A percentile compares a stretch with the other conserved stretches of the same genome.
phyloP scores from a whole-genome alignment of 2,888 invertebrate species.

The Drosophila villosipedis region DNA sequence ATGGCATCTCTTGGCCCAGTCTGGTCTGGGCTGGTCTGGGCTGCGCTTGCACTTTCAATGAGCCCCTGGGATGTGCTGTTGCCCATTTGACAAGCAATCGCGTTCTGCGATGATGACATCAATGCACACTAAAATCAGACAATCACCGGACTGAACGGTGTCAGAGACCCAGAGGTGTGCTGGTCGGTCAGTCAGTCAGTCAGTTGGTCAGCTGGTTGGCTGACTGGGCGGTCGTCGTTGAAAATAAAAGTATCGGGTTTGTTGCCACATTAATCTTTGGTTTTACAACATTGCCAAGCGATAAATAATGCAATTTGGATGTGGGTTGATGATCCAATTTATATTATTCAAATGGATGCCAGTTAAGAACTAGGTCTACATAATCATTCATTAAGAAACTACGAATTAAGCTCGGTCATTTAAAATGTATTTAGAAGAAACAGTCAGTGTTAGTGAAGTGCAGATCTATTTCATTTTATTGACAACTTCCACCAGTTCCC shows the following conservation, averaged over 20 bases:
- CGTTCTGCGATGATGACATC: slow-evolving; percentile 60
- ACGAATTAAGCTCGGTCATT: background rate
- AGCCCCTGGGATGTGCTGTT: slow-evolving; percentile 32
- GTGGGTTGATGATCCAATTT: slow-evolving; percentile 9
- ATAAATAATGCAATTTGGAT: slow-evolving; percentile 26
- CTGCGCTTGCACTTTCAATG: slow-evolving; percentile 58
- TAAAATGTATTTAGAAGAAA: background rate
- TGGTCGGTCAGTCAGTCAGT: slow-evolving; percentile 39
- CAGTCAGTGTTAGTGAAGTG: background rate
- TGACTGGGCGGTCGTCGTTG: slow-evolving; percentile 22
- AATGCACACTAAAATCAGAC: slow-evolving; percentile 40
- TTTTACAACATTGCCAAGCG: slow-evolving; percentile 29
- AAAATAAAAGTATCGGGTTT: slow-evolving; percentile 41
- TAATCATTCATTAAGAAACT: background rate
- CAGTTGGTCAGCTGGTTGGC: slow-evolving; percentile 25
- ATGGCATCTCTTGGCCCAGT: background rate
- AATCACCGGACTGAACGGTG: slow-evolving; percentile 17
- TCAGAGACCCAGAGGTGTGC: slow-evolving; percentile 6
- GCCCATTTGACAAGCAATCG: slow-evolving; percentile 46
- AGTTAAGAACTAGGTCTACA: background rate
- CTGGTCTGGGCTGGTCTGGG: slow-evolving; percentile 1
- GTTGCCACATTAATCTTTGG: slow-evolving; percentile 38
- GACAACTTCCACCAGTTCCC: background rate
- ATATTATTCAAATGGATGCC: background rate
- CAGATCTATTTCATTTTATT: background rate